Percentiles rank a stretch among this genome's conserved stretches.
These are phyloP conservation scores for Pammene fasciana DNA, from an alignment of 2,888 invertebrate genomes.

Conservation along the genomic window DNA sequence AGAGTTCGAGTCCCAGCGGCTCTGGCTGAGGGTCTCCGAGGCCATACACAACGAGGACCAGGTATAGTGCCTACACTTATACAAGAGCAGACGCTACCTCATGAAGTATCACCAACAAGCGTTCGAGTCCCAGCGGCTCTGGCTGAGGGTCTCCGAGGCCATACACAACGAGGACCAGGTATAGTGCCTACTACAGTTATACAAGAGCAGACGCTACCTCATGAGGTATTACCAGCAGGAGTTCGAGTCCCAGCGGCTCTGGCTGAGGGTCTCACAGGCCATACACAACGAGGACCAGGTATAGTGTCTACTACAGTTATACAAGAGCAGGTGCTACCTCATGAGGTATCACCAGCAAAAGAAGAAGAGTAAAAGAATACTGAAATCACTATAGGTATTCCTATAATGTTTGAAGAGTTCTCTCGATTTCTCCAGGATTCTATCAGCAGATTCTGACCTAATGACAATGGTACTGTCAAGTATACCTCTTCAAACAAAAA, in stretches of 20 bases:
- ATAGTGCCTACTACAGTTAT: neutral
- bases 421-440: too few relatives aligned
- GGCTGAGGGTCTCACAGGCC: conserved; percentile 94
- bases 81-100: conserved; percentile 86
- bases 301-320: neutral
- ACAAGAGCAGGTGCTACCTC: conserved; percentile 86
- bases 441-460: too few relatives aligned
- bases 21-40: conserved; percentile 94
- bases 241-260: conserved; percentile 94
- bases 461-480: too few relatives aligned
- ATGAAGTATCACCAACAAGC: conserved; percentile 89
- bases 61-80: conserved; percentile 57
- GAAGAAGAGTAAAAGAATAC: too few relatives aligned
- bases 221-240: conserved; percentile 89
- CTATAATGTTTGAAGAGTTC: too few relatives aligned
- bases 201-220: conserved; percentile 86
- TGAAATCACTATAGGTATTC: too few relatives aligned
- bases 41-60: conserved; percentile 93
- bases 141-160: conserved; percentile 94
- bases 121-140: conserved; percentile 94
- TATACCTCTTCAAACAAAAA: too few relatives aligned
- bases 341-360: conserved; percentile 89
- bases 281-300: conserved; percentile 92
- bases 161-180: conserved; percentile 92
- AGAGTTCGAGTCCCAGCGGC: conserved; percentile 92